phyloP scores from a whole-genome alignment of 1,140 invertebrate species.

The Cephus cinctus region DNA sequence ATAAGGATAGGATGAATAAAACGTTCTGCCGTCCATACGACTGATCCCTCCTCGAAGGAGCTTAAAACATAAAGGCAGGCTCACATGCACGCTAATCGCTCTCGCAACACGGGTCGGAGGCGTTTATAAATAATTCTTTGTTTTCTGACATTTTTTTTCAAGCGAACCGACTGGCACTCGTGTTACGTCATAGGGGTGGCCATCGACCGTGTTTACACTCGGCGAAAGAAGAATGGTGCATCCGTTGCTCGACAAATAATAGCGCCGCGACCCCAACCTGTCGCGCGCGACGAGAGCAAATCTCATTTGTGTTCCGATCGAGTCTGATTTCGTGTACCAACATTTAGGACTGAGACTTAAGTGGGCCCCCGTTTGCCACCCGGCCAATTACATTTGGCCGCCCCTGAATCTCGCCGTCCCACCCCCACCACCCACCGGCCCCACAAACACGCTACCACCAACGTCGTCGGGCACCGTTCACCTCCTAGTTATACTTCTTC shows the following conservation, averaged over 20 bases:
- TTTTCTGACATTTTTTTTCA: too few species aligned
- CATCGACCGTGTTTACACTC: too few species aligned
- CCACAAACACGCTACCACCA: background rate
- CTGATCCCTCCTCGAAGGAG: too few species aligned
- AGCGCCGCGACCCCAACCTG: conserved; percentile 39
- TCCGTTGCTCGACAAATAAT: conserved; percentile 43
- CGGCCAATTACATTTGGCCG: conserved; percentile 30
- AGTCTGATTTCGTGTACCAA: conserved; percentile 30
- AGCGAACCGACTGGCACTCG: too few species aligned
- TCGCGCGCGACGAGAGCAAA: conserved; percentile 26
- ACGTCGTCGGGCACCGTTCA: background rate
- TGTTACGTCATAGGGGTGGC: too few species aligned
- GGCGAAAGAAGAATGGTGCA: conserved; percentile 13
- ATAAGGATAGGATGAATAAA: too few species aligned
- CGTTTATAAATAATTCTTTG: too few species aligned
- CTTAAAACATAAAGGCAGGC: too few species aligned
- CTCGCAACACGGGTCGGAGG: too few species aligned
- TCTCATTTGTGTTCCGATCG: conserved; percentile 28
- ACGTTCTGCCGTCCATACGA: too few species aligned
- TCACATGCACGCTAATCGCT: too few species aligned
- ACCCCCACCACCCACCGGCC: background rate
- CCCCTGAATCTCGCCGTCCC: background rate
- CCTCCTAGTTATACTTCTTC: too few species aligned
- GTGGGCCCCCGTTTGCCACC: conserved; percentile 23
- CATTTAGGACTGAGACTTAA: conserved; percentile 28